phyloP scores from a whole-genome alignment of 2,888 invertebrate genomes.

The Meteorus colon region DNA sequence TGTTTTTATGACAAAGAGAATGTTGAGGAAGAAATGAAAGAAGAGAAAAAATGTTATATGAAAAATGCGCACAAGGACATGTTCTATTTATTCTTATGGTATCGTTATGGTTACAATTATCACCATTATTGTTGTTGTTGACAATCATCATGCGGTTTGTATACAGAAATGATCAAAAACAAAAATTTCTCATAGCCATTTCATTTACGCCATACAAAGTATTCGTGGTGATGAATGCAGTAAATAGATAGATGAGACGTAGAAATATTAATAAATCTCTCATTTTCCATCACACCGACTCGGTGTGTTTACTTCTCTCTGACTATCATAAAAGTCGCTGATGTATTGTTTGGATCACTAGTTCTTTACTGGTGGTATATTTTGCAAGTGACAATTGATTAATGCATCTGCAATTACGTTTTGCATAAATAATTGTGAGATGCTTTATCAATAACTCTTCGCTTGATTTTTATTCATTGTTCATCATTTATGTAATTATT shows the following conservation, averaged over 20 bases:
- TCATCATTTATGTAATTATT: background rate
- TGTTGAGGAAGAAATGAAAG: background rate
- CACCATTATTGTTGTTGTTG: background rate
- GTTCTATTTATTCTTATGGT: background rate
- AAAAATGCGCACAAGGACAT: constrained; percentile 10
- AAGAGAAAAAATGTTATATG: background rate
- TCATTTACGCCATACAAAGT: background rate
- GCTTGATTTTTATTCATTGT: background rate
- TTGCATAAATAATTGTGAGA: background rate
- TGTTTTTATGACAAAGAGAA: background rate
- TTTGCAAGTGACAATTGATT: background rate
- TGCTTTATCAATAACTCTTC: background rate
- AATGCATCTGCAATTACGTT: background rate
- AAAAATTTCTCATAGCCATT: background rate
- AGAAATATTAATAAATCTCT: background rate
- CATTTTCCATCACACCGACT: background rate
- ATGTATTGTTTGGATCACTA: background rate
- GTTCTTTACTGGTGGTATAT: background rate
- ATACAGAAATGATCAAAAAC: background rate
- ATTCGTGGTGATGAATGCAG: background rate
- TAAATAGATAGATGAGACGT: background rate
- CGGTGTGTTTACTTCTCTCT: background rate
- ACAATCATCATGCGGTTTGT: background rate
- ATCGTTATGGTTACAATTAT: background rate
- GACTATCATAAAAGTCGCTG: background rate